Percentiles rank a stretch among this genome's conserved stretches.
Evolutionary conservation across 2,888 invertebrate species (phyloP).

Genomic region (Drymonia ruficornis): DNA sequence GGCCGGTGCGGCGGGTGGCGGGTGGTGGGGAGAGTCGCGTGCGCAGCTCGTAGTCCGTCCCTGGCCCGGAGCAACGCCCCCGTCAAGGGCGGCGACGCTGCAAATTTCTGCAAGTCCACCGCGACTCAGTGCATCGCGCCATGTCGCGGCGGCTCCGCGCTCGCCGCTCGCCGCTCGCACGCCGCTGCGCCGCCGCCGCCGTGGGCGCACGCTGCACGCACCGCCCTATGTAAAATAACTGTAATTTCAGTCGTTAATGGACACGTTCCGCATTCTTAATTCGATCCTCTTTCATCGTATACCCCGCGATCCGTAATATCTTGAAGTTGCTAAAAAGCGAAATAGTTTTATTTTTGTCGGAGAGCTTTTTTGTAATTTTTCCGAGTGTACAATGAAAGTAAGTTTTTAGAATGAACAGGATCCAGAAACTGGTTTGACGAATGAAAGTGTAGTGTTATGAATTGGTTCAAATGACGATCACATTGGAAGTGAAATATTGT

Average conservation of each 20-base stretch:
- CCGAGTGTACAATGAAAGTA: slow-evolving; percentile 65
- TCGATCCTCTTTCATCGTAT: slow-evolving; percentile 58
- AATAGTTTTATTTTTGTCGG: slow-evolving; percentile 52
- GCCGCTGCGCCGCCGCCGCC: slow-evolving; percentile 61
- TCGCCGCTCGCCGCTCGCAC: slow-evolving; percentile 61
- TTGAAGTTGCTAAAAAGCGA: slow-evolving; percentile 52
- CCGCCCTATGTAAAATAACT: slow-evolving; percentile 80
- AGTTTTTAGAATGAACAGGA: slow-evolving; percentile 69
- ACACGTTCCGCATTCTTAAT: slow-evolving; percentile 79
- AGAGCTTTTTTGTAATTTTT: slow-evolving; percentile 56
- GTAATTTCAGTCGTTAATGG: slow-evolving; percentile 81
- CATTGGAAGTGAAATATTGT: slow-evolving; percentile 53
- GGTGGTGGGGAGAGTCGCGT: slow-evolving; percentile 74
- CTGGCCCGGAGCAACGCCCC: slow-evolving; percentile 84
- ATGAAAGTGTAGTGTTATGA: slow-evolving; percentile 76
- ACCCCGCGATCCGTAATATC: slow-evolving; percentile 47
- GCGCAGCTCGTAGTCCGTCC: slow-evolving; percentile 80
- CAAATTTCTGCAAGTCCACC: slow-evolving; percentile 83
- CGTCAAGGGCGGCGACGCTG: slow-evolving; percentile 84
- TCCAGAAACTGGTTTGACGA: slow-evolving; percentile 68
- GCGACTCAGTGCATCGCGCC: slow-evolving; percentile 83
- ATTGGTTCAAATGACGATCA: slow-evolving; percentile 64
- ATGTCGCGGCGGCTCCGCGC: slow-evolving; percentile 83
- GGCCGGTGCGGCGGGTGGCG: slow-evolving; percentile 48
- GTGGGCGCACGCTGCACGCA: slow-evolving; percentile 63